Conservation (phyloP, 1,140 invertebrate species). For the Dysdera silvatica region DNA sequence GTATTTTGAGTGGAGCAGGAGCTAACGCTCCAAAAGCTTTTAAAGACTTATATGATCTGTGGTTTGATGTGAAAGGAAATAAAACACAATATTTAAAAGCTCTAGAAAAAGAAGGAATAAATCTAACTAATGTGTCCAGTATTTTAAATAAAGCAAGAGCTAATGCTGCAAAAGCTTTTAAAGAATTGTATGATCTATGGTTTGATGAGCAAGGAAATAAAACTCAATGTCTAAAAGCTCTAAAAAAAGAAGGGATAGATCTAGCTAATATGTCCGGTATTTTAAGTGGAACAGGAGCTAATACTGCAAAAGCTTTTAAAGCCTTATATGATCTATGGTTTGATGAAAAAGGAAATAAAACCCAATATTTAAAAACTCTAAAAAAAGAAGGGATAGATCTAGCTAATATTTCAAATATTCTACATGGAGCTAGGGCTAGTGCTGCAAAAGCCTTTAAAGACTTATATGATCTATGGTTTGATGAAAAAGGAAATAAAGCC, state of each 20-base stretch:
- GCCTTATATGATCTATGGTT: too few species aligned
- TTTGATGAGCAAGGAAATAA: neutral
- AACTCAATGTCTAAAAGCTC: neutral
- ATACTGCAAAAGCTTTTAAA: too few species aligned
- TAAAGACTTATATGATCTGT: slow-evolving; percentile 6
- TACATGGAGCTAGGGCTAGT: neutral
- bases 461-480: slow-evolving; percentile 16
- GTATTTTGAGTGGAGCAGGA: neutral
- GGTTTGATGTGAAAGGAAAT: slow-evolving; percentile 9
- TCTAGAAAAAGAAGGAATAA: neutral
- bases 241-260: too few species aligned
- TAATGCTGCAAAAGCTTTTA: slow-evolving; percentile 16
- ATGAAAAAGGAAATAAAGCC: neutral
- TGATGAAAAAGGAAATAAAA: too few species aligned
- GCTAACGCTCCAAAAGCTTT: neutral
- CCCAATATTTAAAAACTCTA: too few species aligned
- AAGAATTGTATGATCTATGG: slow-evolving; percentile 13
- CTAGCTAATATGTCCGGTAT: too few species aligned
- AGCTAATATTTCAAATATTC: neutral
- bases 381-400: neutral
- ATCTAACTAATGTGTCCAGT: neutral
- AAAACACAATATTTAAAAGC: slow-evolving; percentile 9
- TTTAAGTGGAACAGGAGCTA: too few species aligned
- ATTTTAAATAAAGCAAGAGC: neutral
- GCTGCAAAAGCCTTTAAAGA: neutral